phyloP scores from a whole-genome alignment of 2,113 vertebrate species.

The Halichoeres trimaculatus region DNA sequence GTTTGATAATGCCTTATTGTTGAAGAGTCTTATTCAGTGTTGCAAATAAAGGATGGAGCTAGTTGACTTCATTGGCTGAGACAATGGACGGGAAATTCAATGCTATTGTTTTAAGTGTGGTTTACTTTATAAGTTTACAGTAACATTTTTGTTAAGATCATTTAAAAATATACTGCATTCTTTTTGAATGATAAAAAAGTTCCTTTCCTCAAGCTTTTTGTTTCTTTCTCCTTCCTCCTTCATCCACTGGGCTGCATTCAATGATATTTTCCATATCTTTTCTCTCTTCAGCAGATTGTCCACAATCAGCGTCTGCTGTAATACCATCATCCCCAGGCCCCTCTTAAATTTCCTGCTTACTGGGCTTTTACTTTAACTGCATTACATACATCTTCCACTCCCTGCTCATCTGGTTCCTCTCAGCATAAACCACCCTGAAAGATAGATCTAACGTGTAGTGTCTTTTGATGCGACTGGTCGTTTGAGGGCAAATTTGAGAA shows the following conservation, averaged over 20 bases:
- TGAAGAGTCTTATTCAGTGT: slow-evolving; percentile 33
- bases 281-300: slow-evolving; percentile 72
- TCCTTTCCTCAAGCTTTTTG: not conserved
- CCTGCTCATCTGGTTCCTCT: slow-evolving; percentile 75
- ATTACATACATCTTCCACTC: slow-evolving; percentile 77
- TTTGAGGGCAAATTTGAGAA: slow-evolving; percentile 57
- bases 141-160: not conserved
- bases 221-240: slow-evolving; percentile 22
- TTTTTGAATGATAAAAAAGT: slow-evolving; percentile 20
- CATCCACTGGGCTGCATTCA: slow-evolving; percentile 47
- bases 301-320: slow-evolving; percentile 72
- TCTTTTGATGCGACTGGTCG: slow-evolving; percentile 34
- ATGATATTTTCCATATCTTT: slow-evolving; percentile 76
- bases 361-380: slow-evolving; percentile 81
- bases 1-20: slow-evolving; percentile 61
- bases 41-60: slow-evolving; percentile 30
- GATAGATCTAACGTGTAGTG: slow-evolving; percentile 46
- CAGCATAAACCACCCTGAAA: slow-evolving; percentile 66
- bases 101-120: slow-evolving; percentile 11
- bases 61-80: slow-evolving; percentile 24
- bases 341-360: slow-evolving; percentile 80
- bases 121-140: slow-evolving; percentile 19
- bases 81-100: slow-evolving; percentile 68
- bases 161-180: not conserved
- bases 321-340: slow-evolving; percentile 75